Base-by-base conservation (phyloP, 2,797 vertebrate genomes). In the Ceryle rudis region DNA sequence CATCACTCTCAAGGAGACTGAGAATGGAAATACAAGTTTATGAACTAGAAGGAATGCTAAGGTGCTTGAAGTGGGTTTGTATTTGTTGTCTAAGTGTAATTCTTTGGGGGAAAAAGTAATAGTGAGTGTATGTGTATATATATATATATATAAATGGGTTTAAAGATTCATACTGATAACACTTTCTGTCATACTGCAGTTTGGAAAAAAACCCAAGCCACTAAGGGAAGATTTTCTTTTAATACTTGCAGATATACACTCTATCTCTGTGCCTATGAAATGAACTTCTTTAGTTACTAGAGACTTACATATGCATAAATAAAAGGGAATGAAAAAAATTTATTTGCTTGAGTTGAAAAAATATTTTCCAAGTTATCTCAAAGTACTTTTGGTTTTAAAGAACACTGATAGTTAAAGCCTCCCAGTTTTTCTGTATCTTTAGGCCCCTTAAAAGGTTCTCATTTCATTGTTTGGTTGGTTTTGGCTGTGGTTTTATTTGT, bases 41-140 rank as follows among this genome's bases (percentile, higher is more conserved):
- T 90, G n/a, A 82, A 77, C n/a, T 29, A 69, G 58, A 83, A 74
- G 7, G 26, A 88, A 93, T 13, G 21, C 18, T 58, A 52, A 84
- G 23, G 41, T 21, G 72, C 89, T 93, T 72, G 35, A 90, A 72
- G n/a, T 75, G 85, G 25, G 11, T 86, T 94, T 86, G 15, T 71
- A 47, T 74, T 80, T 93, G 31, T 74, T 84, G 37, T 77, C 60
- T 12, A 72, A 89, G 14, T 73, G 28, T 52, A 71, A 52, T 64
- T 86, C 22, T 83, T 86, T 28, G 71, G 12, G 6, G n/a, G 10
- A 3, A 31, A 51, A 78, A 88, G 44, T 44, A 95, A 31, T 49
- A 65, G 55, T 1, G 2, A 74, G 22, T 33, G 9, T 3, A 2
- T 21, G 22, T 33, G 9, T 3, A 2, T 21, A 17, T 20, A 11